Base-by-base conservation (phyloP, 2,797 vertebrate species). In the Octomys mimax region DNA sequence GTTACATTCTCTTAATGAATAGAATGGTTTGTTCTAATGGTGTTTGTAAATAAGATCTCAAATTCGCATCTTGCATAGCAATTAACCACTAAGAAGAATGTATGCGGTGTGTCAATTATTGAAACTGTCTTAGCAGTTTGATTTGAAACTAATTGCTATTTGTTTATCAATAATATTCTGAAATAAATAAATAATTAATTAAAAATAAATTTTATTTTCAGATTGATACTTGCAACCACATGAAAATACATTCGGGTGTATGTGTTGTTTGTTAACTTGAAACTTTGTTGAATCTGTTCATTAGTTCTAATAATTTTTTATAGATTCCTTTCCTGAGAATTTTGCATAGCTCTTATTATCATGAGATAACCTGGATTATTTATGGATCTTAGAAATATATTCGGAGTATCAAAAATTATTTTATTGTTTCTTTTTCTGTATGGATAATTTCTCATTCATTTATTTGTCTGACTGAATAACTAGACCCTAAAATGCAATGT, bases 271-370 rank as follows among this genome's bases (percentile, higher is more conserved):
- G 14, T 79, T 75, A 87, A 83, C 21, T 46, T 82, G 12, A 14
- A 89, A 54, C 6, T 26, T 83, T 86, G 19, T 16, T 78, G 5
- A 79, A 75, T 11, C 59, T 5, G 39, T 64, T 91, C 82, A n/a
- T 68, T 61, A 61, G 39, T 82, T 77, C 7, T 66, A 85, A 78
- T 86, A 59, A 89, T 66, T 73, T 90, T 78, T 87, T 87, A 61
- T 66, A 6, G 24, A 36, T 59, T 59, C 1, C 2, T 89, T 90
- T 57, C n/a, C 31, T 73, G 73, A 82, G 14, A 11, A 31, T 75
- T 71, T 95, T 78, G 18, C 57, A 13, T 42, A 52, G 19, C 71
- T 68, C 13, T 33, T 11, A 77, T 8, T 68, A n/a, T 68, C n/a
- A 33, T 68, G 16, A n/a, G 33, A 68, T 68, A 68, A 68, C n/a